Evolutionary conservation across 2,797 vertebrate species (phyloP).

Genomic region (Ceryle rudis): DNA sequence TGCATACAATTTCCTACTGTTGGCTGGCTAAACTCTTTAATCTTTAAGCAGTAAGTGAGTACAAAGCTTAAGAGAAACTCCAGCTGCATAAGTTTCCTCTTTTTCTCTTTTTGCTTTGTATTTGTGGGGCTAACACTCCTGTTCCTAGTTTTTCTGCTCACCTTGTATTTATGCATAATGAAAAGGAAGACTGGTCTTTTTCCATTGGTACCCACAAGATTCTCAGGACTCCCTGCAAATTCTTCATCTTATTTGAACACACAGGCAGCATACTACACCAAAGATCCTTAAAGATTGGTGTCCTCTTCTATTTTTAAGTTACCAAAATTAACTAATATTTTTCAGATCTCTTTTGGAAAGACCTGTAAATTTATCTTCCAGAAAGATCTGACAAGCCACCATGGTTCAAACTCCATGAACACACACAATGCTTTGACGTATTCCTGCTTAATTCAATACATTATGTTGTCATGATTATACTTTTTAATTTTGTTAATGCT

Average conservation of each 20-base stretch:
- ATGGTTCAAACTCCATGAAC: not conserved
- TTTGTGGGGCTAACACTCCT: not conserved
- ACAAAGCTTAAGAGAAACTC: not conserved
- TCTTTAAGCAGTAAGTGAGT: not conserved
- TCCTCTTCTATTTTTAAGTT: not conserved
- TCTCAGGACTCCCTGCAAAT: not conserved
- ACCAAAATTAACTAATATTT: too few species aligned
- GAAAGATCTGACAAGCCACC: not conserved
- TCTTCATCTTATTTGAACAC: not conserved
- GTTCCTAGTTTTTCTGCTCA: not conserved
- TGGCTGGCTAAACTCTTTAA: not conserved
- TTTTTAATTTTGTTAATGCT: not conserved
- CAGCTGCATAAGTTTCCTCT: not conserved
- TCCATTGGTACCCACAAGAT: not conserved
- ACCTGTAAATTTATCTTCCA: not conserved
- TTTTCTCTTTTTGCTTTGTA: not conserved
- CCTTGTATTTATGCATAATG: not conserved
- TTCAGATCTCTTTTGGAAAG: not conserved
- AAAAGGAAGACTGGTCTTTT: accelerated
- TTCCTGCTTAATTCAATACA: not conserved
- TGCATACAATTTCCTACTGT: not conserved
- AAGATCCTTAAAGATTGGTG: not conserved
- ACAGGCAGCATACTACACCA: accelerated
- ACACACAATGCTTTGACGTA: accelerated
- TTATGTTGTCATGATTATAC: not conserved